Base-by-base conservation (phyloP, 2,888 invertebrate genomes). In the Athetis lepigone region DNA sequence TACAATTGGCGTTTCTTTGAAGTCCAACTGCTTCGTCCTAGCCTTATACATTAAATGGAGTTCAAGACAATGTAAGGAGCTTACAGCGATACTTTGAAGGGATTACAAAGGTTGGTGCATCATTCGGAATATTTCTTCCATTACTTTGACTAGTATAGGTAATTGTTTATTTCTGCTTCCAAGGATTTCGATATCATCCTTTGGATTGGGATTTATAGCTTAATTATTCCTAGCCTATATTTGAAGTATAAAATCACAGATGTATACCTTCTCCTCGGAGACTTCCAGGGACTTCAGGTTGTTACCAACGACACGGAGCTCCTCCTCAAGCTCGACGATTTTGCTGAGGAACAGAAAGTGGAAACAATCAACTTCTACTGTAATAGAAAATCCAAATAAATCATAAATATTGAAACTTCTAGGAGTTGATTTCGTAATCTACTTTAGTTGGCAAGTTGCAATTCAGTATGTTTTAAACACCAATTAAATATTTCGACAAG, bases 231-330 rank as follows among this genome's bases (percentile, higher is more conserved):
- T 71, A 61, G 61, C 49, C 46, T 45, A 55, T 37, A 46, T 43
- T 18, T 47, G 33, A 18, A 64, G 59, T 59, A 70, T 37, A 55
- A 69, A 65, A 75, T 46, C 51, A 62, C 68, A 60, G 62, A 76
- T 66, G 91, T 95, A 95, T 97, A 99, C 99, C 98, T 99, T 99
- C 96, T 99, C 99, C 96, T 99, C 99, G 89, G 98, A 99, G 92
- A 99, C 99, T 96, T 99, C 99, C 93, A 99, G 98, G 92, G 99
- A 99, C 96, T 99, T 99, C 96, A 99, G 97, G 97, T 99, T 99
- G 97, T 99, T 99, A 93, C 99, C 99, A 95, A 99, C 99, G 90
- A 99, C 99, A 94, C 99, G 98, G 95, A 99, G 97, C 95, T 99
- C 99, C 95, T 99, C 99, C 95, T 99, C 99, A 96, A 99, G 98